Base-by-base conservation (phyloP, 2,888 invertebrate genomes). In the Archips xylosteana region DNA sequence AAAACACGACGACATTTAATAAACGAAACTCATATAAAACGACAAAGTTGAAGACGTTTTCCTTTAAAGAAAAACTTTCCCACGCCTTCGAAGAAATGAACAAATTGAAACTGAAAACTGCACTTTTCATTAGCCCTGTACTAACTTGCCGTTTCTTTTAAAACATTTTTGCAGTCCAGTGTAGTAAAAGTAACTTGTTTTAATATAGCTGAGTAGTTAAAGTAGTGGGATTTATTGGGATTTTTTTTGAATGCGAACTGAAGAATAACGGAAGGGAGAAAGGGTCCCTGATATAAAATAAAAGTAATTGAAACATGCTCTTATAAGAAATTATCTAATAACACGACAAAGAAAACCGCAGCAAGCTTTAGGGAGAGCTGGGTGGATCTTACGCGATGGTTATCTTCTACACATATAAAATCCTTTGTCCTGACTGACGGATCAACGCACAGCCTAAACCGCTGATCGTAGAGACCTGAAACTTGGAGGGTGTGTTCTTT, bases 221-320 rank as follows among this genome's bases (percentile, higher is more conserved):
- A 39, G 39, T 45, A 45, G 45, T 12, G 12, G 45, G n/a, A n/a
- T n/a, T n/a, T n/a, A n/a, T n/a, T n/a, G n/a, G 10, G 12, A 12
- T 45, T 12, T 45, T 45, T 3, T 12, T 70, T 65, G 54, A 65
- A 65, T 63, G 60, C 51, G 36, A 74, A 65, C 59, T 34, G 51
- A 64, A 73, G 23, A 64, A 70, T 13, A 15, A 23, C 2, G 9
- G 23, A 54, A 5, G 10, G 68, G 59, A 70, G 45, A n/a, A 54
- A 39, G 39, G 39, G 6, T 39, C 4, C 54, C 54, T 61, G 64
- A 74, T 74, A 70, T 70, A 45, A 70, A 70, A 65, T 64, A 65
- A 70, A 68, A 74, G 57, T 60, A 64, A 70, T 65, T 65, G 64
- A 74, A 70, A 65, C 65, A 54, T 70, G 74, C 23, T 65, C 45